phyloP scores from a whole-genome alignment of 2,113 vertebrate species.

The Oostethus manadensis region DNA sequence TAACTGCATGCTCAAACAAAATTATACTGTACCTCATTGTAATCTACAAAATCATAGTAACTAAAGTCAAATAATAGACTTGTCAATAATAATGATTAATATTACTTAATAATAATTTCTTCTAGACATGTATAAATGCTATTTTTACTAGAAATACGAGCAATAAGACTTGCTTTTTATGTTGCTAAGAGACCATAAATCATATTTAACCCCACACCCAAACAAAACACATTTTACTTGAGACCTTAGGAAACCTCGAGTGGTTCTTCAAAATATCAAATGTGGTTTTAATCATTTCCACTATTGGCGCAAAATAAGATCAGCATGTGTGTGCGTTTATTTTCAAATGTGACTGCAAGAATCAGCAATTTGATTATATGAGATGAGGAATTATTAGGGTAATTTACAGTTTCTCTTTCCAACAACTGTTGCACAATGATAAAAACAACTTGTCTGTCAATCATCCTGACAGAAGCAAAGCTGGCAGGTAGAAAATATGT shows the following conservation, averaged over 20 bases:
- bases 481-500: conserved; percentile 22
- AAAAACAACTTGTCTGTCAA: conserved; percentile 14
- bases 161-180: too few species aligned
- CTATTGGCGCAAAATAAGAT: conserved; percentile 19
- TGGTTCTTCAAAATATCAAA: conserved; percentile 24
- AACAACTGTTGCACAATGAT: not conserved
- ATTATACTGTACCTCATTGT: too few species aligned
- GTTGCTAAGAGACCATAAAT: conserved; percentile 2
- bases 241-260: conserved; percentile 1
- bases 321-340: conserved; percentile 9
- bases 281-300: conserved; percentile 28
- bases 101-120: too few species aligned
- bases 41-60: too few species aligned
- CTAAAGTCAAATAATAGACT: too few species aligned
- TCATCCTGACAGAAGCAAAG: conserved; percentile 13
- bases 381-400: not conserved
- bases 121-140: too few species aligned
- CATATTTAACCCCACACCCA: not conserved
- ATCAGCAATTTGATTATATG: conserved; percentile 3
- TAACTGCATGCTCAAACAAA: too few species aligned
- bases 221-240: conserved; percentile 10
- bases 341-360: conserved; percentile 5
- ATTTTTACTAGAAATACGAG: too few species aligned
- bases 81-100: too few species aligned
- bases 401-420: not conserved